A percentile compares a stretch with the other conserved stretches of the same genome.
phyloP scores from a whole-genome alignment of 1,140 invertebrate genomes.

The Leptinotarsa lineolata region DNA sequence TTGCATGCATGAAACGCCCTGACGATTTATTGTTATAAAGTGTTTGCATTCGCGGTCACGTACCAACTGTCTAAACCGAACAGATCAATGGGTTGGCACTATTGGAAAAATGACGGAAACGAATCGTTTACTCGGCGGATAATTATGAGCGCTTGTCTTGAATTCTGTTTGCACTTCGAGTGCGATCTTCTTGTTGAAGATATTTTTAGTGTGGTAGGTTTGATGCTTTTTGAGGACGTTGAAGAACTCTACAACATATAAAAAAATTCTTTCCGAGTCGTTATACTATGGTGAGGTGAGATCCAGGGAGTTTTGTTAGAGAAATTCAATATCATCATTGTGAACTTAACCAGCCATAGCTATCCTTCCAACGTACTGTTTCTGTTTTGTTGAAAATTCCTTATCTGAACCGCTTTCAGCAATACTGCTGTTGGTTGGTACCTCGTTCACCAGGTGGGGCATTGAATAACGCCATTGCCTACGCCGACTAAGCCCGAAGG shows the following conservation, averaged over 20 bases:
- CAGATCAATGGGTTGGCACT: slow-evolving; percentile 29
- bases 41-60: slow-evolving; percentile 37
- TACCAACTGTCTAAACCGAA: slow-evolving; percentile 31
- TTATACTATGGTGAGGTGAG: not conserved
- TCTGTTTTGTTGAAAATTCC: no score
- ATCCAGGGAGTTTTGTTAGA: no score
- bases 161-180: slow-evolving; percentile 16
- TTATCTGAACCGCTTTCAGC: no score
- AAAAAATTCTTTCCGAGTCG: not conserved
- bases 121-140: slow-evolving; percentile 30
- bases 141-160: slow-evolving; percentile 24
- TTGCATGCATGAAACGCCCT: slow-evolving; percentile 32
- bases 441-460: no score
- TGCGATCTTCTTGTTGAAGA: slow-evolving; percentile 6
- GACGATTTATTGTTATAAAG: slow-evolving; percentile 34
- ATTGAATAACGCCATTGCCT: no score
- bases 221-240: not conserved
- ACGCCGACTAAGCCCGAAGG: no score
- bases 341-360: no score
- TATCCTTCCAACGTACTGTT: no score
- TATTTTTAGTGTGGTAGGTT: slow-evolving; percentile 16
- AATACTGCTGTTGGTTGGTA: no score
- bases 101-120: slow-evolving; percentile 35
- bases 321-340: no score
- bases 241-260: not conserved